Evolutionary conservation across 2,797 vertebrate genomes (phyloP).

Genomic region (Taeniopygia guttata): DNA sequence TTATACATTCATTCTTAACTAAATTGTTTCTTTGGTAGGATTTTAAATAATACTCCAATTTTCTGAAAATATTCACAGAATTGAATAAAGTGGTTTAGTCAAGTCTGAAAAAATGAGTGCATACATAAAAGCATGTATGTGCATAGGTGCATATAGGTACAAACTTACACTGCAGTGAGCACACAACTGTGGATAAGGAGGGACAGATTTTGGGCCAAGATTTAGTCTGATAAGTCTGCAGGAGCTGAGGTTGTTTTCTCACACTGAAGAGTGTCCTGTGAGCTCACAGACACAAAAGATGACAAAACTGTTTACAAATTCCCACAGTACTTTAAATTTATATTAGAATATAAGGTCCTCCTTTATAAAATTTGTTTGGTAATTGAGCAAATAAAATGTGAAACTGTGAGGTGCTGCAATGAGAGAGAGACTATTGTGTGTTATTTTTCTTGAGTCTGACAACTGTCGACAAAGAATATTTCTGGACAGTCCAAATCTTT

Average conservation of each 20-base stretch:
- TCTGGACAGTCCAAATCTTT: background rate
- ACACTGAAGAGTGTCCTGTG: background rate
- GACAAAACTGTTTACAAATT: background rate
- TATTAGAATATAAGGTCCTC: background rate
- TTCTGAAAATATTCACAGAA: background rate
- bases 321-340: background rate
- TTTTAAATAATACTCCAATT: background rate
- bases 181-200: background rate
- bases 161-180: background rate
- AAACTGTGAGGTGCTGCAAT: background rate
- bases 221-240: background rate
- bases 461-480: background rate
- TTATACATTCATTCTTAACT: background rate
- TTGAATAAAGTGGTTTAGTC: background rate
- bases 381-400: background rate
- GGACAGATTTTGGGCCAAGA: no score
- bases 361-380: background rate
- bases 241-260: background rate
- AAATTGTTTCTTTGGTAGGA: background rate
- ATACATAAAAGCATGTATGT: background rate
- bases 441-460: background rate
- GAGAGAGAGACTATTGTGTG: background rate
- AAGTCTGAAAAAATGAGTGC: background rate
- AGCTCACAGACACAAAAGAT: background rate
- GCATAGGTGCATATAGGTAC: rapidly evolving